These are phyloP conservation scores for Threskiornis aethiopicus DNA, from an alignment of 2,797 vertebrate species.

Conservation along the genomic window DNA sequence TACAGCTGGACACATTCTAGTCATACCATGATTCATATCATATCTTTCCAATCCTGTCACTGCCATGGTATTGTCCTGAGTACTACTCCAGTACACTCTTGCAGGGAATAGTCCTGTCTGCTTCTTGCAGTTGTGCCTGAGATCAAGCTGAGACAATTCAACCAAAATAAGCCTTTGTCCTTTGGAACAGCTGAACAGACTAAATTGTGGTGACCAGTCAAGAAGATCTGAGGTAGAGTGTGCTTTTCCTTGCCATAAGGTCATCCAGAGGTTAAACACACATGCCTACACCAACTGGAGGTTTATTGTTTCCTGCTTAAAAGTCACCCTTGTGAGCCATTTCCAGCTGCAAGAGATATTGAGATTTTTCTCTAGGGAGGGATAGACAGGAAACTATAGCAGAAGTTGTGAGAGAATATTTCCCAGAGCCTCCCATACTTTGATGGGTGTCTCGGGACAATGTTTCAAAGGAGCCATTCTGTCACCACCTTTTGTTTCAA, in stretches of 20 bases:
- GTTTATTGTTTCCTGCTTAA: background rate
- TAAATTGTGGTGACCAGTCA: background rate
- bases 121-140: background rate
- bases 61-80: accelerated
- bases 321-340: background rate
- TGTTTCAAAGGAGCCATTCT: background rate
- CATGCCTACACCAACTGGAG: background rate
- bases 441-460: background rate
- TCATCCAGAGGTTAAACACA: background rate
- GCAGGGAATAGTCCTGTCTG: background rate
- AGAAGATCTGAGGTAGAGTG: background rate
- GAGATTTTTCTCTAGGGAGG: background rate
- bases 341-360: background rate
- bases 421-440: background rate
- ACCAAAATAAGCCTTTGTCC: background rate
- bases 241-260: background rate
- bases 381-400: background rate
- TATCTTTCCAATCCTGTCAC: background rate
- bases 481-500: background rate
- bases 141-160: background rate
- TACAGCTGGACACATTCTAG: background rate
- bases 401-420: background rate
- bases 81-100: background rate
- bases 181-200: background rate
- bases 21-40: background rate